These are phyloP conservation scores for Stenolophus ochropezus DNA, from an alignment of 2,888 invertebrate species.

Conservation along the genomic window DNA sequence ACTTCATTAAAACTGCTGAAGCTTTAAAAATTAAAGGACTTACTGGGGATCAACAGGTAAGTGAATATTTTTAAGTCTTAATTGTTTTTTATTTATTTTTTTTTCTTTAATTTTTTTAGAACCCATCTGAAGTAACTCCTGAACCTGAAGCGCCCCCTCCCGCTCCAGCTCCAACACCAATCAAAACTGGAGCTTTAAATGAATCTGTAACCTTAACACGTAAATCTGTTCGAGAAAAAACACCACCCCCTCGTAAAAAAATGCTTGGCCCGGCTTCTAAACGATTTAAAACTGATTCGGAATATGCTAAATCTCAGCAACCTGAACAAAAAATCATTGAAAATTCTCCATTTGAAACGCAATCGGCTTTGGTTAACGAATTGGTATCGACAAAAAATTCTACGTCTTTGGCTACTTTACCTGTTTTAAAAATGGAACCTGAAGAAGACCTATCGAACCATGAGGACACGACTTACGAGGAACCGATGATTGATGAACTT, in stretches of 20 bases:
- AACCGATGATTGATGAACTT: conserved; percentile 68
- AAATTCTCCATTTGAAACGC: not conserved
- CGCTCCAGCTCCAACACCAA: not conserved
- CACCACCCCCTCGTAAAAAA: conserved; percentile 58
- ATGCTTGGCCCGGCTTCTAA: conserved; percentile 62
- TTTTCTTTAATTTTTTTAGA: not conserved
- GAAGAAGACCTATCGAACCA: conserved; percentile 66
- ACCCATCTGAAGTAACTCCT: conserved; percentile 6
- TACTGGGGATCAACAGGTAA: conserved; percentile 71
- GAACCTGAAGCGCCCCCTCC: conserved; percentile 3
- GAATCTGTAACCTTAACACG: conserved; percentile 14
- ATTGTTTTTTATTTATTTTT: not conserved
- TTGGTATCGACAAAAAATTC: not conserved
- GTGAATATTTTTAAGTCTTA: conserved; percentile 57
- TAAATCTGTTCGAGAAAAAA: conserved; percentile 46
- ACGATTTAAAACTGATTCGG: conserved; percentile 57
- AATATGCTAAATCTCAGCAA: not conserved
- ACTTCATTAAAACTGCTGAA: conserved; percentile 72
- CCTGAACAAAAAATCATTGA: not conserved
- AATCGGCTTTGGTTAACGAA: conserved; percentile 21
- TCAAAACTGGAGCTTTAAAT: not conserved
- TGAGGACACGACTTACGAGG: conserved; percentile 68
- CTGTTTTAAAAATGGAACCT: conserved; percentile 72
- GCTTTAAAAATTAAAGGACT: conserved; percentile 72
- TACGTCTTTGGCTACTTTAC: conserved; percentile 62